phyloP scores from a whole-genome alignment of 30 jellyfish, hydroid and myxozoan species.

The Phacellophora camtschatica region DNA sequence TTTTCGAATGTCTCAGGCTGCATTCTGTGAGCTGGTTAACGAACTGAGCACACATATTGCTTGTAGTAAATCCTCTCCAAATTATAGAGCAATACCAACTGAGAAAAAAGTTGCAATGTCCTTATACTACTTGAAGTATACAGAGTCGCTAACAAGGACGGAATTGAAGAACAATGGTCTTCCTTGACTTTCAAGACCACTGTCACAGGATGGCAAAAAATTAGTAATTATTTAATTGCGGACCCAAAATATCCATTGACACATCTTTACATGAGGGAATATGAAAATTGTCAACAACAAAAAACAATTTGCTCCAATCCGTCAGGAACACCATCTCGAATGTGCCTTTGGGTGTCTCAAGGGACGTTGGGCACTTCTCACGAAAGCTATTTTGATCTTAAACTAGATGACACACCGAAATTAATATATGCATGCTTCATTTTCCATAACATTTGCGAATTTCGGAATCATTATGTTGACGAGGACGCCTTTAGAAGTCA shows the following conservation, averaged over 20 bases:
- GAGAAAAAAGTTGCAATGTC: conserved; percentile 1
- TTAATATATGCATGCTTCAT: conserved; percentile 12
- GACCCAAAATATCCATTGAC: conserved; percentile 26
- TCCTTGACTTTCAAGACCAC: not conserved
- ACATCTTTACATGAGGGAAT: conserved; percentile 3
- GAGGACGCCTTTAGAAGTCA: not conserved
- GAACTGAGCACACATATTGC: conserved; percentile 7
- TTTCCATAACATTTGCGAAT: not conserved
- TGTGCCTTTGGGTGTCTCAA: conserved; percentile 44
- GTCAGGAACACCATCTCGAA: conserved; percentile 12
- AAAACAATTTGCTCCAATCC: not conserved
- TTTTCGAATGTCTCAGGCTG: conserved; percentile 18
- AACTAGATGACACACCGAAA: not conserved
- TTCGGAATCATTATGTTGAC: not conserved
- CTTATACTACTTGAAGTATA: not conserved
- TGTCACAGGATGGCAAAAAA: conserved; percentile 13
- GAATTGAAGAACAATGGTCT: not conserved
- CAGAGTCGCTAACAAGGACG: not conserved
- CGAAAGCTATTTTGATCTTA: not conserved
- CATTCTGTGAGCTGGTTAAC: conserved; percentile 12
- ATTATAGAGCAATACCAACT: conserved; percentile 14
- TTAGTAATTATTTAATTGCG: not conserved
- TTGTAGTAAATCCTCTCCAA: not conserved
- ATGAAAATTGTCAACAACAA: not conserved
- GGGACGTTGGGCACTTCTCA: conserved; percentile 2